Percentiles rank a stretch among this genome's conserved stretches.
Conservation (phyloP, 2,113 vertebrate species). For the Sylvietta virens region DNA sequence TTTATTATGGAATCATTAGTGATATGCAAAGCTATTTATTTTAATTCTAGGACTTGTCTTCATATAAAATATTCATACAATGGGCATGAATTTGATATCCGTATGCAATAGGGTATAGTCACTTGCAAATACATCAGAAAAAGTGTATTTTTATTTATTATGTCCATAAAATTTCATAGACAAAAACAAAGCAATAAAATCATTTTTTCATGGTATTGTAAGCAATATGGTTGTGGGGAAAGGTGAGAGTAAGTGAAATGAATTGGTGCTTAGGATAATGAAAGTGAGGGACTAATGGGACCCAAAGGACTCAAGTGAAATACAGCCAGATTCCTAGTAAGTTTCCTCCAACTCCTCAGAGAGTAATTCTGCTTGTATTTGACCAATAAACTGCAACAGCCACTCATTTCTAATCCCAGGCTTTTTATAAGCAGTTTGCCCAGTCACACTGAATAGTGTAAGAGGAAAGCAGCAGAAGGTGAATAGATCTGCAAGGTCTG, state of each 20-base stretch:
- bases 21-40: neutral
- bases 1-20: neutral
- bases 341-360: neutral
- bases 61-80: neutral
- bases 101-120: neutral
- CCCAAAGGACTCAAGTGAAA: slow-evolving; percentile 13
- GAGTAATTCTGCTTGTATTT: slow-evolving; percentile 21
- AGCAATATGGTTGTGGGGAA: neutral
- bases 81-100: neutral
- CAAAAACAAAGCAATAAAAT: slow-evolving; percentile 27
- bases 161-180: slow-evolving; percentile 11
- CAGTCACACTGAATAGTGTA: neutral
- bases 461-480: neutral
- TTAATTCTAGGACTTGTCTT: neutral
- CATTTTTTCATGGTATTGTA: neutral
- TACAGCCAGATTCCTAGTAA: neutral
- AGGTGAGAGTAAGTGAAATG: slow-evolving; percentile 53
- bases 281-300: slow-evolving; percentile 25
- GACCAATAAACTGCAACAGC: neutral
- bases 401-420: neutral
- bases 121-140: neutral
- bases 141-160: slow-evolving; percentile 42
- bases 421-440: slow-evolving; percentile 14
- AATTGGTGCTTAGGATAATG: slow-evolving; percentile 60
- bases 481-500: neutral